These are phyloP conservation scores for Bergia sp. DNA, from an alignment of 92 coral and sea anemone genomes.

Conservation along the genomic window DNA sequence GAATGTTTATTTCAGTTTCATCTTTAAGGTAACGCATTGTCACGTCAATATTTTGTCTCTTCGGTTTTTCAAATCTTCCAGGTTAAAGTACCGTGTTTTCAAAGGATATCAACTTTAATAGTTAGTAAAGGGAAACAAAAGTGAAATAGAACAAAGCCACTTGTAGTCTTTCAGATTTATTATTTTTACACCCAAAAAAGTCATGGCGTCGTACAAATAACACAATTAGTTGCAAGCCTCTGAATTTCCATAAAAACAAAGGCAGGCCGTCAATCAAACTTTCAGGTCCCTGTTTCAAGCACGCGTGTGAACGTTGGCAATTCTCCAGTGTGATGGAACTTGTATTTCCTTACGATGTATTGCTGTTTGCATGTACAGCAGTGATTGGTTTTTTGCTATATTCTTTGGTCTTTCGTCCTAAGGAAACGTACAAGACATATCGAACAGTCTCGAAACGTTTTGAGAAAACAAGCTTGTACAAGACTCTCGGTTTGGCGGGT, in stretches of 20 bases:
- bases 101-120: not conserved
- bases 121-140: not conserved
- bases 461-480: conserved; percentile 70
- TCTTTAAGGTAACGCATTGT: not conserved
- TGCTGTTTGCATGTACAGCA: conserved; percentile 70
- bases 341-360: conserved; percentile 73
- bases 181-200: too few relatives aligned
- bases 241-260: conserved; percentile 33
- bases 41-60: not conserved
- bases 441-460: conserved; percentile 68
- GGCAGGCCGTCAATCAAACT: conserved; percentile 29
- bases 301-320: not conserved
- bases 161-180: not conserved
- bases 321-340: conserved; percentile 57
- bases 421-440: conserved; percentile 75
- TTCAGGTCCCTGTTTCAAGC: not conserved
- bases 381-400: conserved; percentile 77
- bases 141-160: not conserved
- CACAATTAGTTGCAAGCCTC: not conserved
- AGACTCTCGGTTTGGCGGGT: conserved; percentile 75
- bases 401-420: conserved; percentile 77
- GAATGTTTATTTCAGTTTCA: too few relatives aligned
- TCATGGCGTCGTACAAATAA: not conserved
- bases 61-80: not conserved
- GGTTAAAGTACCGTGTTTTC: not conserved